Evolutionary conservation across 2,797 vertebrate species (phyloP).

Genomic region (Danio jaintianensis): DNA sequence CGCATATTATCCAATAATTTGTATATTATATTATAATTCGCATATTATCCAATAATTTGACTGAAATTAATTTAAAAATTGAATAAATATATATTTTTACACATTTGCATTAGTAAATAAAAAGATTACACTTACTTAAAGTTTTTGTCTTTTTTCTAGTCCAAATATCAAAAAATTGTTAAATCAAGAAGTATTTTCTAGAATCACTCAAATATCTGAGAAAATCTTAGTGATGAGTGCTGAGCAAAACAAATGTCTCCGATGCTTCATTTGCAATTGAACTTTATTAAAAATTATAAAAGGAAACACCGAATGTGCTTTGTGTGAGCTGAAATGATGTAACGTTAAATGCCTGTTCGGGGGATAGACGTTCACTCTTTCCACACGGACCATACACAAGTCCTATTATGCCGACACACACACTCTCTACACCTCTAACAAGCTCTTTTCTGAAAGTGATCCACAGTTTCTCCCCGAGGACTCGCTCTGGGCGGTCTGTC

Average conservation of each 20-base stretch:
- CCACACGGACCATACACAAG: slow-evolving; percentile 5
- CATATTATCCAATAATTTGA: too few relatives aligned
- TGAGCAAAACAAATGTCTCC: background rate
- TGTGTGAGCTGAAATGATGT: slow-evolving; percentile 9
- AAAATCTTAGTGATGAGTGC: background rate
- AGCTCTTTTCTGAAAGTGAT: slow-evolving; percentile 48
- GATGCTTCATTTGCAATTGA: background rate
- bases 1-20: too few relatives aligned
- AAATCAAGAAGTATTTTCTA: too few relatives aligned
- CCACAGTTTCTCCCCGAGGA: slow-evolving; percentile 48
- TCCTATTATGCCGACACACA: background rate
- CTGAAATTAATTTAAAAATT: too few relatives aligned
- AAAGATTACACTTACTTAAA: too few relatives aligned
- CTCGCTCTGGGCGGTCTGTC: slow-evolving; percentile 55
- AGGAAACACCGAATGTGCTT: background rate
- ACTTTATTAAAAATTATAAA: background rate
- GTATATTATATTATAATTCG: too few relatives aligned
- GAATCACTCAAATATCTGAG: too few relatives aligned
- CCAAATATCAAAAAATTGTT: too few relatives aligned
- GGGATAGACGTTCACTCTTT: slow-evolving; percentile 2
- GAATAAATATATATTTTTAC: too few relatives aligned
- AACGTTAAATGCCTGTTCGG: slow-evolving; percentile 33
- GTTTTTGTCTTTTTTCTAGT: too few relatives aligned
- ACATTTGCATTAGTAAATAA: too few relatives aligned
- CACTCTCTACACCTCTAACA: slow-evolving; percentile 50